Conservation (phyloP, 2,797 vertebrate genomes). For the Vultur gryphus region DNA sequence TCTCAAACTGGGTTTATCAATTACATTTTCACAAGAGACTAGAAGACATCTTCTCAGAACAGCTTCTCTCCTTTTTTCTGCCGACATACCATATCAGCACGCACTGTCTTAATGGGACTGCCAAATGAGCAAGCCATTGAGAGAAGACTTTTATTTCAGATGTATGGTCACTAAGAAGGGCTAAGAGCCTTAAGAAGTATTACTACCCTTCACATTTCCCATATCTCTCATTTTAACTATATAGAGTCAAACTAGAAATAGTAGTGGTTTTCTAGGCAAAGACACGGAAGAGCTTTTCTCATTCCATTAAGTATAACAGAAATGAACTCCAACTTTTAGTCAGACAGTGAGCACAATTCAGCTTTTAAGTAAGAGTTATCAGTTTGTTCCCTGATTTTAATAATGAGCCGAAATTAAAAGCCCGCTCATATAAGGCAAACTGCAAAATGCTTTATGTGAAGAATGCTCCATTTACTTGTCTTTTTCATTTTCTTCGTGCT, state of each 20-base stretch:
- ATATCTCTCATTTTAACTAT: not conserved
- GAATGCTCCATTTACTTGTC: conserved; percentile 84
- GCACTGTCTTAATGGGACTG: not conserved
- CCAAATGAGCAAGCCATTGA: not conserved
- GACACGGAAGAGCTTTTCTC: not conserved
- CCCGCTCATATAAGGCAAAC: not conserved
- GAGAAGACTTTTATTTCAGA: not conserved
- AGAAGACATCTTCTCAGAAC: not conserved
- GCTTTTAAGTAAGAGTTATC: not conserved
- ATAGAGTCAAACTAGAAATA: not conserved
- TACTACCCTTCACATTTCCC: not conserved
- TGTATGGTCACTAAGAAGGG: not conserved
- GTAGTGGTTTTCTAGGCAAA: not conserved
- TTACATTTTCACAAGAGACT: not conserved
- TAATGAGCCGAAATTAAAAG: not conserved
- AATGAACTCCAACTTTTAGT: not conserved
- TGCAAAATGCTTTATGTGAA: not conserved
- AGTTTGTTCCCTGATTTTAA: not conserved
- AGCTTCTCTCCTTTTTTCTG: not conserved
- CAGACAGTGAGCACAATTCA: not conserved
- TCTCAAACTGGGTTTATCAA: not conserved
- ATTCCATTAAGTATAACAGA: not conserved
- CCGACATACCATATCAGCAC: not conserved
- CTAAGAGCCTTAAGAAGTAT: not conserved
- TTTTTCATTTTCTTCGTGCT: conserved; percentile 97